These are phyloP conservation scores for Dasypus novemcinctus DNA, from an alignment of 2,113 vertebrate genomes.

Conservation along the genomic window DNA sequence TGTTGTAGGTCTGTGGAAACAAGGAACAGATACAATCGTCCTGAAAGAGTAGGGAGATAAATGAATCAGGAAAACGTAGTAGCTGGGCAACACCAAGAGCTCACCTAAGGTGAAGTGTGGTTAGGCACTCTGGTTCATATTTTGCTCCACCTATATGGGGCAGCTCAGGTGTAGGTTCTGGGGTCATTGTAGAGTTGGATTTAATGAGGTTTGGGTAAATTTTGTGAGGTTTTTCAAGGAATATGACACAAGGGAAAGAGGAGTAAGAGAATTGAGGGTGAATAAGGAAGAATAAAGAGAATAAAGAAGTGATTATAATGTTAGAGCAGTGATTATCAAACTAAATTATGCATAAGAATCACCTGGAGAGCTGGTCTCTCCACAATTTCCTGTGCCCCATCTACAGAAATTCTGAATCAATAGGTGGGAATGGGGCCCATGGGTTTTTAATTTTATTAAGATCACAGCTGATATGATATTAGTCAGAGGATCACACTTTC, in stretches of 20 bases:
- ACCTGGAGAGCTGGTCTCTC: no score
- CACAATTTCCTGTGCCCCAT: no score
- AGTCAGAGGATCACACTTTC: not conserved
- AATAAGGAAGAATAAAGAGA: not conserved
- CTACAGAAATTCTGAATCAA: not conserved
- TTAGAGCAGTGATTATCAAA: not conserved
- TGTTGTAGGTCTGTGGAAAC: not conserved
- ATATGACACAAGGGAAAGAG: not conserved
- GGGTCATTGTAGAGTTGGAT: not conserved
- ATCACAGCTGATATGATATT: not conserved
- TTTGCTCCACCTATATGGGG: no score
- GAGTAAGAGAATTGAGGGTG: not conserved
- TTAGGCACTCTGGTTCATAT: no score
- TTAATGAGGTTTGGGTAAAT: not conserved
- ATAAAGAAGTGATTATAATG: no score
- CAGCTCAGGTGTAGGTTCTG: not conserved
- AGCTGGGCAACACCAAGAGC: not conserved
- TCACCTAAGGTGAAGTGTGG: no score
- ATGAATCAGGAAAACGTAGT: not conserved
- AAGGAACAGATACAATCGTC: not conserved
- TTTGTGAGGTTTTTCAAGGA: not conserved
- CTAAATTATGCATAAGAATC: not conserved
- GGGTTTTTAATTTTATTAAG: not conserved
- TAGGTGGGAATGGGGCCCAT: rapidly evolving
- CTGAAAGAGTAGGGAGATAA: not conserved